Base-by-base conservation (phyloP, 2,113 vertebrate genomes). In the Tamias sibiricus region DNA sequence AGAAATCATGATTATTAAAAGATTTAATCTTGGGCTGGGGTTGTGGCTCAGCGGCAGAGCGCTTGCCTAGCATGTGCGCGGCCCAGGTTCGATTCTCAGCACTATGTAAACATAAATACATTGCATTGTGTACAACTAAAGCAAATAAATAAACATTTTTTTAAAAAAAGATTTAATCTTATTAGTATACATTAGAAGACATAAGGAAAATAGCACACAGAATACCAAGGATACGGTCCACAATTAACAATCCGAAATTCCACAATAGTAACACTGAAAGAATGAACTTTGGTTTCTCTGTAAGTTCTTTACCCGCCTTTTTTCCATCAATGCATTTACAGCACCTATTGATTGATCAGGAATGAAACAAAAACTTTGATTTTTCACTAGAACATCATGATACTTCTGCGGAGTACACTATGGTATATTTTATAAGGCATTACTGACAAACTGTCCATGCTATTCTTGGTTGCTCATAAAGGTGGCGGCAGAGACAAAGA, bases 221-320 rank as follows among this genome's bases (percentile, higher is more conserved):
- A 94, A 62, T 1, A 44, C 59, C 76, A 99, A 99, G 99, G 99
- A 99, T 99, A 99, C 99, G 99, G 98, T 99, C 99, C 85, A 99
- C 99, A 95, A 99, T 98, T 90, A 99, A 97, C 87, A 99, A 98
- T 22, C 99, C 99, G 26, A 99, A 99, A 98, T 99, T 99, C 99
- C 99, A 99, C 66, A 99, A 96, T 32, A 99, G 98, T 86, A 99
- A 98, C 8, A 98, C 99, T 0, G 99, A 99, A 40, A 99, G 98
- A 97, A 99, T 97, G 93, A 99, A 99, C 4, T 98, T 95, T 3
- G 99, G 99, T 66, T 98, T 99, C 86, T 97, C 98, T 90, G 99
- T 88, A 35, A 99, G 59, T 32, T 99, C 99, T 96, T 98, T 99
- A n/a, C 98, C 90, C 11, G 98, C 96, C 97, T 98, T 99, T 88